Percentiles rank a stretch among this genome's conserved stretches.
phyloP scores from a whole-genome alignment of 1,140 invertebrate genomes.

The Bombus balteatus region DNA sequence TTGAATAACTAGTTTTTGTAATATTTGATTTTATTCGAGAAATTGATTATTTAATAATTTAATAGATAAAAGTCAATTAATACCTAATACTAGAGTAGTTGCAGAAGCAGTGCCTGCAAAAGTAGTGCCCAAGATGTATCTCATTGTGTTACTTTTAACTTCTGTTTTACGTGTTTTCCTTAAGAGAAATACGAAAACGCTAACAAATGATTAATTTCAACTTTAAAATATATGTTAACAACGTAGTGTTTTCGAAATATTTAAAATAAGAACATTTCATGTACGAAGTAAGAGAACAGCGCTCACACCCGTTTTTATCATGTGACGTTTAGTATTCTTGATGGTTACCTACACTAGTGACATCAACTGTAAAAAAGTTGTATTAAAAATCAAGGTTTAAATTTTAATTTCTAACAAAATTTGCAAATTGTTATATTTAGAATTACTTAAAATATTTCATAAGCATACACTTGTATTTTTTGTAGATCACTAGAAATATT shows the following conservation, averaged over 20 bases:
- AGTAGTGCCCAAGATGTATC: slow-evolving; percentile 86
- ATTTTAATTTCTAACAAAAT: background rate
- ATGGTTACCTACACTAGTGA: slow-evolving; percentile 39
- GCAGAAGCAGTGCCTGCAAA: slow-evolving; percentile 84
- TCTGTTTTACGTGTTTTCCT: background rate
- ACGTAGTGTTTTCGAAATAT: background rate
- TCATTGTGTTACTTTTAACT: slow-evolving; percentile 77
- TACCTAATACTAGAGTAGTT: slow-evolving; percentile 84
- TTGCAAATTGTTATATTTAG: background rate
- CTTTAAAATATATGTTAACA: background rate
- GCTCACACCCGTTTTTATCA: slow-evolving; percentile 72
- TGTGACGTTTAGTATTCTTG: slow-evolving; percentile 66
- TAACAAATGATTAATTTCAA: background rate
- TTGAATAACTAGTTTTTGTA: background rate
- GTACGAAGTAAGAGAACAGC: slow-evolving; percentile 24
- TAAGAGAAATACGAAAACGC: background rate
- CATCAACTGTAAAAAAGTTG: slow-evolving; percentile 28
- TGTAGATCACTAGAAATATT: background rate
- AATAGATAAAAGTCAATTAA: slow-evolving; percentile 45
- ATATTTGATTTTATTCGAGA: background rate
- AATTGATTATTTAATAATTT: background rate
- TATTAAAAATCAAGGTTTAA: slow-evolving; percentile 32
- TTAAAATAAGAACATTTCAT: slow-evolving; percentile 30
- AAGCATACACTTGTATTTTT: background rate
- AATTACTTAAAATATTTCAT: background rate